Base-by-base conservation (phyloP, 2,888 invertebrate species). In the Tetragonisca angustula region DNA sequence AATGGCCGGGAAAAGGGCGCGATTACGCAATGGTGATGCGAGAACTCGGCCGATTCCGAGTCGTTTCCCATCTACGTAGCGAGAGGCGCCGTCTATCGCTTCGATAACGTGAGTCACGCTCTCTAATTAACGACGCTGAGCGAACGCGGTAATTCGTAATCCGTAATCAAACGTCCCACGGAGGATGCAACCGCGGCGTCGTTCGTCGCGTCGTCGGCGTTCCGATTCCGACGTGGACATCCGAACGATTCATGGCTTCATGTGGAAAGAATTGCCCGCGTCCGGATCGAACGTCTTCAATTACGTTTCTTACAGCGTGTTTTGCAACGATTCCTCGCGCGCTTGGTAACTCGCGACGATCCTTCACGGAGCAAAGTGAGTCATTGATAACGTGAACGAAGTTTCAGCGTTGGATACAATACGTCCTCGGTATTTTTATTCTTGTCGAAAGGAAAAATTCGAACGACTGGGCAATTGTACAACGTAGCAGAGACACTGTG, bases 71-170 rank as follows among this genome's bases (percentile, higher is more conserved):
- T 56, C 49, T 54, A 56, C 43, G 73, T 64, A 9, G 43, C 43
- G 52, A 75, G 78, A 84, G 81, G 65, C 69, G 74, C 76, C 76
- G 75, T 80, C 69, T 72, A n/a, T n/a, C n/a, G 76, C 24, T 79
- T 79, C 84, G 84, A 86, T 87, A 83, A 83, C 81, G 77, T 87
- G 87, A 89, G 89, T 89, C 89, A 89, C 76, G 83, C 81, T 86
- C 86, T 81, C 80, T 89, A 89, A 89, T 89, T 89, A 89, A 89
- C 84, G 87, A 84, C 79, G 85, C 81, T 70, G 81, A 81, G 78
- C 86, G 80, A 85, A 81, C 83, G 43, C 71, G 74, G 84, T 76
- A 89, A 89, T 87, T 87, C 86, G 86, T 87, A 83, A 83, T 83
- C 67, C 77, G 74, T 72, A n/a, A n/a, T 70, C 79, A 76, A 81